Percentiles rank a stretch among this genome's conserved stretches.
Conservation (phyloP, 2,113 vertebrate genomes). For the Lamprotornis superbus region DNA sequence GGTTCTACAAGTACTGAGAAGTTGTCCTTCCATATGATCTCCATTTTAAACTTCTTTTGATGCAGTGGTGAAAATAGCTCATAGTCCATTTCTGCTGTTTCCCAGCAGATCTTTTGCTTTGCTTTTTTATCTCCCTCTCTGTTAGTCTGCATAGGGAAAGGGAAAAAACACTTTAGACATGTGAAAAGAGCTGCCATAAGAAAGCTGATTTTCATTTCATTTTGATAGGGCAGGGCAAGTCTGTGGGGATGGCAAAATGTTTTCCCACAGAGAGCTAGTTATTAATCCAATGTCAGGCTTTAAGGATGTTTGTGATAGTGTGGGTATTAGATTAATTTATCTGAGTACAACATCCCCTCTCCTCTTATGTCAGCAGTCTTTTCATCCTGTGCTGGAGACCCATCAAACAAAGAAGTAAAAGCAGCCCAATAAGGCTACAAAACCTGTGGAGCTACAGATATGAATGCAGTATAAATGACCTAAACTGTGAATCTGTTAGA, state of each 20-base stretch:
- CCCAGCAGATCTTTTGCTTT: background rate
- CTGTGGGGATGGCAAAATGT: background rate
- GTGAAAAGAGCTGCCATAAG: background rate
- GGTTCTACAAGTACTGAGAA: background rate
- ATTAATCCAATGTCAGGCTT: background rate
- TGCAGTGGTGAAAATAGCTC: background rate
- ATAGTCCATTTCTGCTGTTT: background rate
- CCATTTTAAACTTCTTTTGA: background rate
- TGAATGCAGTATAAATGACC: background rate
- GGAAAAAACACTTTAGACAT: background rate
- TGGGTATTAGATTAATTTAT: background rate
- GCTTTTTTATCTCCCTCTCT: background rate
- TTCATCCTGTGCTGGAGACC: conserved; percentile 33
- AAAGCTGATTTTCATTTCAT: conserved; percentile 12
- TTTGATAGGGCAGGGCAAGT: background rate
- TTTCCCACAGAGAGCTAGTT: background rate
- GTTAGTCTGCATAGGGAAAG: background rate
- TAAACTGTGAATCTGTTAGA: conserved; percentile 5
- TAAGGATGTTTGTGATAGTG: background rate
- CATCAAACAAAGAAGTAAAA: conserved; percentile 55
- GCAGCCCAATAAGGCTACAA: background rate
- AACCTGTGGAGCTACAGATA: conserved; percentile 3
- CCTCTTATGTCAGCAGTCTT: conserved; percentile 35
- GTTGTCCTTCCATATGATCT: background rate
- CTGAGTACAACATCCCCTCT: background rate